Percentiles rank a stretch among this genome's conserved stretches.
Evolutionary conservation across 2,113 vertebrate species (phyloP).

Genomic region (Urocitellus parryii): DNA sequence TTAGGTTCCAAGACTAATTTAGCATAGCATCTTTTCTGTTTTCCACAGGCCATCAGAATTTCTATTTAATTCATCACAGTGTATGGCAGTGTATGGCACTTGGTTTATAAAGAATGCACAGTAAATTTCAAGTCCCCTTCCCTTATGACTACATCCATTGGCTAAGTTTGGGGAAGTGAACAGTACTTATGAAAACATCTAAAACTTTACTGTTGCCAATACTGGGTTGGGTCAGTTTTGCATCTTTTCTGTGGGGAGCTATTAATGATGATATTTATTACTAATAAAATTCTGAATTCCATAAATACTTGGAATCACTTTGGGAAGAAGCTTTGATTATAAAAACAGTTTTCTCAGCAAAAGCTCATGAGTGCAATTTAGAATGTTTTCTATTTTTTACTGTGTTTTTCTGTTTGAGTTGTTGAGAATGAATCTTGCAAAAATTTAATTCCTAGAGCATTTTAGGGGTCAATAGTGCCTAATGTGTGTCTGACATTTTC

Average conservation of each 20-base stretch:
- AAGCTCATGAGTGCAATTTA: neutral
- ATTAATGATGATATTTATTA: neutral
- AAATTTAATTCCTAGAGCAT: conserved; percentile 8
- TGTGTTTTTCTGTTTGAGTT: conserved; percentile 37
- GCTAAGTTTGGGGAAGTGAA: neutral
- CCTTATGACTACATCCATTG: neutral
- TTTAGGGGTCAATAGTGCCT: conserved; percentile 1
- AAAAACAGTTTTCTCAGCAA: conserved; percentile 34
- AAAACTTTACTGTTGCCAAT: neutral
- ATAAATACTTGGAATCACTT: conserved; percentile 32
- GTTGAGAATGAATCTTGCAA: conserved; percentile 47
- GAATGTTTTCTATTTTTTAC: conserved; percentile 26
- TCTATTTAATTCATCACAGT: conserved; percentile 37
- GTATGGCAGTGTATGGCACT: neutral
- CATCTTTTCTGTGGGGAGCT: neutral
- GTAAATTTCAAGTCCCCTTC: neutral
- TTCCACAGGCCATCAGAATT: neutral
- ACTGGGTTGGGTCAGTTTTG: neutral
- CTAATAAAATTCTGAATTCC: conserved; percentile 44
- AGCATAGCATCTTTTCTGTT: neutral
- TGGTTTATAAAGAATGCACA: neutral
- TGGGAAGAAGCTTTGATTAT: conserved; percentile 26
- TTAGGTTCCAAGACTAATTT: neutral
- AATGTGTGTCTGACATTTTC: conserved; percentile 60
- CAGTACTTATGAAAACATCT: conserved; percentile 12